Base-by-base conservation (phyloP, 2,113 vertebrate species). In the Nicator chloris region DNA sequence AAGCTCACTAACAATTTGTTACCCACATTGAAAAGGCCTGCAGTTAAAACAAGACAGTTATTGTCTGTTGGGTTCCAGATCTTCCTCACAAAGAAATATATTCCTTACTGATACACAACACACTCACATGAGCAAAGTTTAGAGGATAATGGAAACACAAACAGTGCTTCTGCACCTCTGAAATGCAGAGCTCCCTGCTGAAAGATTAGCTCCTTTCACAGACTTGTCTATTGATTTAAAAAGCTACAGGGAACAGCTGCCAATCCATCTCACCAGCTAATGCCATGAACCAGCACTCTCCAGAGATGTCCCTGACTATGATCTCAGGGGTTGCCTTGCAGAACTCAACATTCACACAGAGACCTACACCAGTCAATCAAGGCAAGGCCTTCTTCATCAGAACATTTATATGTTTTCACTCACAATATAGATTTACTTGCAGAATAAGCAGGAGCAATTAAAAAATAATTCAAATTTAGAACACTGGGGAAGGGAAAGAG, bases 1-100 rank as follows among this genome's bases (percentile, higher is more conserved):
- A 99, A 96, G 92, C 98, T 99, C 93, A 99, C 99, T 26, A 99
- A 96, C 81, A 99, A 96, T 93, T 98, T 98, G 95, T 99, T 99
- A 18, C 99, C 99, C 92, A 99, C 98, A 70, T 99, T 99, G 97
- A 99, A 99, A 93, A 99, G 98, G 96, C 99, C 99, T 99, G 96
- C 30, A 86, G 60, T 97, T 82, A 91, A 96, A 90, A 87, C 39
- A 95, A 86, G 69, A 92, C 28, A 73, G 50, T 53, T 81, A 53
- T 16, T 79, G 47, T 14, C 72, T 71, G 30, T 3, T 53, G 30
- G 17, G 40, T 7, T 91, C 30, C 90, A 86, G 56, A 84, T 68
- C 47, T 23, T 61, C 45, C 44, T 76, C 59, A 54, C 20, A 57
- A 64, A 37, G 17, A 77, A 82, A 87, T 10, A 18, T 6, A 61